Percentiles rank a stretch among this genome's conserved stretches.
Evolutionary conservation across 2,113 vertebrate genomes (phyloP).

Genomic region (Menidia beryllina): DNA sequence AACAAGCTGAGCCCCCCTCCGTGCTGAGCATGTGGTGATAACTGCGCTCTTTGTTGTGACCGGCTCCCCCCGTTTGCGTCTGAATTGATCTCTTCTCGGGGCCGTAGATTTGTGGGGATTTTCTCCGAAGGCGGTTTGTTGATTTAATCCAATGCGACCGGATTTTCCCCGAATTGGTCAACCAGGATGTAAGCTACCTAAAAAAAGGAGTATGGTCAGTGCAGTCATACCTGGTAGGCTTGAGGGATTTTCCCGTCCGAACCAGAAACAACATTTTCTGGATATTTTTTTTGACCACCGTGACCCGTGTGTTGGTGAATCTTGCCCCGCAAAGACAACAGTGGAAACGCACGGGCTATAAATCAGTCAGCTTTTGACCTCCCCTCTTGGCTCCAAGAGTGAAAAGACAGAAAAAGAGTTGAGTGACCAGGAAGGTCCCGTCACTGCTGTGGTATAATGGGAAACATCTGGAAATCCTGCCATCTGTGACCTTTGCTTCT

Average conservation of each 20-base stretch:
- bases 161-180: conserved; percentile 53
- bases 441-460: conserved; percentile 62
- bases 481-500: conserved; percentile 49
- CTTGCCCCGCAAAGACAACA: conserved; percentile 23
- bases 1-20: conserved; percentile 17
- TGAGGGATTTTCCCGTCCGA: conserved; percentile 60
- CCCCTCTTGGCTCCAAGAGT: conserved; percentile 26
- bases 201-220: conserved; percentile 37
- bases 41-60: conserved; percentile 16
- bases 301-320: conserved; percentile 25
- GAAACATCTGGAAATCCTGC: conserved; percentile 77
- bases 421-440: conserved; percentile 57
- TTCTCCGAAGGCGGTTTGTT: conserved; percentile 41
- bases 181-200: conserved; percentile 31
- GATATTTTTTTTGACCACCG: conserved; percentile 23
- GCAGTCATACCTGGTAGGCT: conserved; percentile 21
- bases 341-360: conserved; percentile 31
- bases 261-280: conserved; percentile 28
- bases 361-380: conserved; percentile 38
- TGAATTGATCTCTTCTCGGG: conserved; percentile 30
- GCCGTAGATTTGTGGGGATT: conserved; percentile 41
- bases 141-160: conserved; percentile 36
- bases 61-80: conserved; percentile 28
- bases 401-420: conserved; percentile 35
- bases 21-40: conserved; percentile 7